These are phyloP conservation scores for Trachelus stipa DNA, from an alignment of 2,888 invertebrate species.

Conservation along the genomic window DNA sequence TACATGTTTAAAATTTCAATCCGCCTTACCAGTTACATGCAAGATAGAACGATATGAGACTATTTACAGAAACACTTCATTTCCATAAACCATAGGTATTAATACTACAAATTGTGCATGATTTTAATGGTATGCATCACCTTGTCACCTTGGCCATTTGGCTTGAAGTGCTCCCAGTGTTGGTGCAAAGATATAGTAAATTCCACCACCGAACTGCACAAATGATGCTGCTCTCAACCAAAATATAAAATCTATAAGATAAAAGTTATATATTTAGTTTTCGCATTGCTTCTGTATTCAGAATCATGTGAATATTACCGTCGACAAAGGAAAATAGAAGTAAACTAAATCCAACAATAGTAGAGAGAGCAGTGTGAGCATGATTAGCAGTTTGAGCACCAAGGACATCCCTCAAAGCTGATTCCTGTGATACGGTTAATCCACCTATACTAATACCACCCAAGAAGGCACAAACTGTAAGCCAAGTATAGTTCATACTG, in stretches of 20 bases:
- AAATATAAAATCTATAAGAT: constrained; percentile 34
- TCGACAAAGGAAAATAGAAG: constrained; percentile 40
- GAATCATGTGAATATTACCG: constrained; percentile 27
- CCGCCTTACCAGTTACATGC: neutral
- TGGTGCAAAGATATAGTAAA: constrained; percentile 44
- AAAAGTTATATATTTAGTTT: neutral
- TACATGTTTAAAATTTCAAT: neutral
- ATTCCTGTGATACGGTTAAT: constrained; percentile 40
- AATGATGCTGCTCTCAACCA: constrained; percentile 38
- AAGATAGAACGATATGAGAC: neutral
- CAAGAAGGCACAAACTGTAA: constrained; percentile 33
- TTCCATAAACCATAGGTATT: neutral
- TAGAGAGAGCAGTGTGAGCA: constrained; percentile 42
- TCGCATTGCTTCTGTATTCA: neutral
- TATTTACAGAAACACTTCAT: neutral
- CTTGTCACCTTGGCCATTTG: constrained; percentile 22
- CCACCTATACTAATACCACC: constrained; percentile 44
- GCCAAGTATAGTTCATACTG: constrained; percentile 24
- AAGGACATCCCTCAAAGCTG: constrained; percentile 43
- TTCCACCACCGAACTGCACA: constrained; percentile 43
- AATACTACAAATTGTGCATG: neutral
- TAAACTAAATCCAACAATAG: constrained; percentile 41
- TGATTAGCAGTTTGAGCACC: constrained; percentile 39
- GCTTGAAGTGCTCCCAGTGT: constrained; percentile 35
- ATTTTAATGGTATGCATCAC: neutral